phyloP scores from a whole-genome alignment of 2,888 invertebrate species.

The Platynereis dumerilii region DNA sequence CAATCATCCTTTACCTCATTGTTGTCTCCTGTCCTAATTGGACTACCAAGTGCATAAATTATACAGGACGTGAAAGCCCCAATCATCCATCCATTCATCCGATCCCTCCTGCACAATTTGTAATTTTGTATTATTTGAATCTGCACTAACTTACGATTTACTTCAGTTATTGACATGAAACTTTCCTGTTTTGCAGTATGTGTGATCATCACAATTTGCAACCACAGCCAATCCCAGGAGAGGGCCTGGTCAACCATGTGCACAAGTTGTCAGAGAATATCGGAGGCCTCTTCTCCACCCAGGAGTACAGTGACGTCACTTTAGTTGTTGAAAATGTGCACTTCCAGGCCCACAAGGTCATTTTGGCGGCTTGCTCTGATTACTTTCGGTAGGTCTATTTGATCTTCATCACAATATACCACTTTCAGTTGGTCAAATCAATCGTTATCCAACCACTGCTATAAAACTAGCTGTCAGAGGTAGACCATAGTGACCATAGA shows the following conservation, averaged over 20 bases:
- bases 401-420: not conserved
- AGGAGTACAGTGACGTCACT: conserved; percentile 89
- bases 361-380: conserved; percentile 92
- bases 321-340: conserved; percentile 80
- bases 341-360: conserved; percentile 79
- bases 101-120: no score
- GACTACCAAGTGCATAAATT: no score
- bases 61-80: no score
- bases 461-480: no score
- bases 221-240: conserved; percentile 51
- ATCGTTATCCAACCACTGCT: not conserved
- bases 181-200: conserved; percentile 46
- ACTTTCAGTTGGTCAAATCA: not conserved
- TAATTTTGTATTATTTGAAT: no score
- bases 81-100: no score
- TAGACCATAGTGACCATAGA: no score
- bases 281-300: conserved; percentile 82
- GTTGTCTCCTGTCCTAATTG: no score
- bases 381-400: conserved; percentile 82
- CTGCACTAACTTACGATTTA: no score
- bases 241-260: conserved; percentile 74
- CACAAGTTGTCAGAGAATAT: conserved; percentile 84
- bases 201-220: conserved; percentile 62
- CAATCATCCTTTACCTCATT: no score
- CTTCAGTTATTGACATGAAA: no score